A percentile compares a stretch with the other conserved stretches of the same genome.
Evolutionary conservation across 2,113 vertebrate species (phyloP).

Genomic region (Bucco capensis): DNA sequence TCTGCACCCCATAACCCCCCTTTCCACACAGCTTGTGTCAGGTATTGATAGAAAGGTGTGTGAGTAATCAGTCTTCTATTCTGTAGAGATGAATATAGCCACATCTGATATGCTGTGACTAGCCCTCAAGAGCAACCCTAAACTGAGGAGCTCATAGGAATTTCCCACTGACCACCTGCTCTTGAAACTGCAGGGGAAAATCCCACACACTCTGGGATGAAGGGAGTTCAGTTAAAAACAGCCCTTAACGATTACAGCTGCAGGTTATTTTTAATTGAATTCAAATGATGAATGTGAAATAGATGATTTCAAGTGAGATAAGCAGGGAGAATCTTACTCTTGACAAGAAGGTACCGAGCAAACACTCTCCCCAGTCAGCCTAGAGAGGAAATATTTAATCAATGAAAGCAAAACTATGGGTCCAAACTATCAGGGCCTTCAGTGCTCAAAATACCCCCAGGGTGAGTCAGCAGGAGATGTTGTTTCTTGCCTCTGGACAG

Average conservation of each 20-base stretch:
- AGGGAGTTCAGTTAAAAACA: slow-evolving; percentile 61
- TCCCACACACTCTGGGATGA: slow-evolving; percentile 56
- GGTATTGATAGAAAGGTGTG: not conserved
- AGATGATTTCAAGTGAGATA: slow-evolving; percentile 46
- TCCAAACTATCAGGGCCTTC: not conserved
- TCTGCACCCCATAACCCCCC: not conserved
- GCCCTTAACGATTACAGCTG: slow-evolving; percentile 65
- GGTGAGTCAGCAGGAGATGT: not conserved
- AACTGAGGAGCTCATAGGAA: slow-evolving; percentile 43
- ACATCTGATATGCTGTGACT: not conserved
- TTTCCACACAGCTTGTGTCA: not conserved
- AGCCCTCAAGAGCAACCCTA: slow-evolving; percentile 6
- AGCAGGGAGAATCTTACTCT: not conserved
- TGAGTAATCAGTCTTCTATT: not conserved
- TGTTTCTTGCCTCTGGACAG: not conserved
- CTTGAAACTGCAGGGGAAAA: slow-evolving; percentile 58
- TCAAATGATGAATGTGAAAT: slow-evolving; percentile 55
- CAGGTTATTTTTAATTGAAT: slow-evolving; percentile 72
- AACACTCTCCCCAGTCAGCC: not conserved
- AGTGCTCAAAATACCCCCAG: not conserved
- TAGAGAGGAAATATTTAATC: not conserved
- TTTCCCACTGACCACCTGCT: slow-evolving; percentile 74
- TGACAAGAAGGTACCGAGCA: not conserved
- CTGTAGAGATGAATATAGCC: not conserved
- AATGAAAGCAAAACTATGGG: not conserved